Percentiles rank a stretch among this genome's conserved stretches.
Conservation (phyloP, 2,797 vertebrate genomes). For the Morelia viridis region DNA sequence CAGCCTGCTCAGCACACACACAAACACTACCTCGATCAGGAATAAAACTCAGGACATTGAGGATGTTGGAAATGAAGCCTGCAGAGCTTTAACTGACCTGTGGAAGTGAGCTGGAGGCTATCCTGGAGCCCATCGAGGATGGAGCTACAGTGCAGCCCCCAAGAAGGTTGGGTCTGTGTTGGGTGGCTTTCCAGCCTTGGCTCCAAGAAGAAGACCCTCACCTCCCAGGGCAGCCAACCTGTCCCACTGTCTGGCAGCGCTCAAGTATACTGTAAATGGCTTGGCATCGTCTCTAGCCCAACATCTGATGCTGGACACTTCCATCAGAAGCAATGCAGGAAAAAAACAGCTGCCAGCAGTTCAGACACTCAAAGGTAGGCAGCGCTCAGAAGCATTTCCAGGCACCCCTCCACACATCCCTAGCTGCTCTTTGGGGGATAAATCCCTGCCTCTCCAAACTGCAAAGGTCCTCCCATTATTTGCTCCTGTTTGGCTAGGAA, state of each 20-base stretch:
- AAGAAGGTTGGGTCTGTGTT: neutral
- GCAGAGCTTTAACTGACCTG: neutral
- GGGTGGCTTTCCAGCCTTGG: neutral
- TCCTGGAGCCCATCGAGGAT: neutral
- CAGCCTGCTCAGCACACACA: neutral
- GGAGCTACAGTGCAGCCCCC: neutral
- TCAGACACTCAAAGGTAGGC: neutral
- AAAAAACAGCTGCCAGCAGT: neutral
- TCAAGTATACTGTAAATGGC: neutral
- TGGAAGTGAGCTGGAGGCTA: neutral
- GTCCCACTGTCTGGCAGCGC: neutral
- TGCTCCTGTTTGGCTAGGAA: neutral
- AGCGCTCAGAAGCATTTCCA: neutral
- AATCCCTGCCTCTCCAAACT: rapidly evolving
- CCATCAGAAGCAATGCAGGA: neutral
- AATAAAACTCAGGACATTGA: neutral
- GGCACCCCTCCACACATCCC: neutral
- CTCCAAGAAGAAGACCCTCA: neutral
- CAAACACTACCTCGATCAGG: neutral
- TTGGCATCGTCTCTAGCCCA: neutral
- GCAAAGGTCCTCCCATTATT: neutral
- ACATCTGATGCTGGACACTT: neutral
- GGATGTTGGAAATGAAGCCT: neutral
- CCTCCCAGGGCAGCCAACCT: neutral
- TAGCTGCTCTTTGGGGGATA: neutral